Evolutionary conservation across 2,888 invertebrate genomes (phyloP), one percentile per base, ranked within the genome.

Genomic region (Pocota personata): DNA sequence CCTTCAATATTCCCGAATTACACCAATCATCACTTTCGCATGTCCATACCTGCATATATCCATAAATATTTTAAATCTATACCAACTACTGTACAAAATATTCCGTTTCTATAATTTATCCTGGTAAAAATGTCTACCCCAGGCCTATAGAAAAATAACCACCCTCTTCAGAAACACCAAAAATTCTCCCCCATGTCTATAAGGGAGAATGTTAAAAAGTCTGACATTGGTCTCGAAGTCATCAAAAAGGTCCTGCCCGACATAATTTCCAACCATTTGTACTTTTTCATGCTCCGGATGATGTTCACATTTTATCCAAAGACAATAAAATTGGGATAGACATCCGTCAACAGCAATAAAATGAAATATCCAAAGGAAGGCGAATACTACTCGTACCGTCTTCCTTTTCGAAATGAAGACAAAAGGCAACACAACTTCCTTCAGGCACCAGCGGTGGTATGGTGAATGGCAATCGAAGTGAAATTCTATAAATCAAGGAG

Each of bases 401-500:
- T 4, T 40, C 2, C 16, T 21, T 37, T 37, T 8, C 6, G n/a
- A 43, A 43, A 43, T 60, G 37, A 60, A 60, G 40, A 60, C 40
- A 43, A 27, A 10, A 27, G 12, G 14, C n/a, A n/a, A 21, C 4
- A 48, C 10, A 19, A 48, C 5, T 27, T n/a, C 50, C 50, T 50
- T 2, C 6, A 50, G 50, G 12, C 12, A 27, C 24, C 27, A 27
- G 2, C 27, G 1, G 19, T 12, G 3, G 27, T 52, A 12, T 12
- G 30, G 62, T 7, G 27, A 40, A n/a, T 4, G 14, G 48, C 21
- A 43, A 46, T 62, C 27, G 27, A 43, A 62, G 43, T 46, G 46
- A 62, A 46, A 62, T 62, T 43, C 27, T 27, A 62, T 62, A 46
- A 62, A 46, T 62, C 62, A 14, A 62, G n/a, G n/a, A 62, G 40